Percentiles rank a stretch among this genome's conserved stretches.
Evolutionary conservation across 2,888 invertebrate species (phyloP).

Genomic region (Hydropsyche betteni): DNA sequence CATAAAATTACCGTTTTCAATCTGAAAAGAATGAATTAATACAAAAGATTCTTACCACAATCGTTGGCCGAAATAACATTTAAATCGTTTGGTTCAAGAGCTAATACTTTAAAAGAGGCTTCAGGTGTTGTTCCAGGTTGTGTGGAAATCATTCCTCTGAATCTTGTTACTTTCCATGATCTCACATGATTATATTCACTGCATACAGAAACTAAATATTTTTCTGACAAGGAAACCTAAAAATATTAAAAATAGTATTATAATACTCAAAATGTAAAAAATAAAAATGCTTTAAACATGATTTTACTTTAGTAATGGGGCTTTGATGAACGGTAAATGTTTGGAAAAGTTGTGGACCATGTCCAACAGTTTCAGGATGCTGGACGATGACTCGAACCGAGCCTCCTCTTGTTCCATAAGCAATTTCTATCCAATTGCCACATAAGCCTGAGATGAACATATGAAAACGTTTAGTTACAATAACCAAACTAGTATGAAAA

Average conservation of each 20-base stretch:
- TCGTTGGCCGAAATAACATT: conserved; percentile 70
- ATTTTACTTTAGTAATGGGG: conserved; percentile 86
- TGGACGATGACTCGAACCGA: conserved; percentile 97
- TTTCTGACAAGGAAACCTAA: conserved; percentile 92
- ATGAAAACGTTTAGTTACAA: not conserved
- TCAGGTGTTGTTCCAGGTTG: conserved; percentile 98
- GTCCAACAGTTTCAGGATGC: conserved; percentile 98
- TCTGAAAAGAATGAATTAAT: not conserved
- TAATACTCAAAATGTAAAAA: not conserved
- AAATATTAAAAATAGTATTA: not conserved
- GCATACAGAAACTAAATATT: conserved; percentile 94
- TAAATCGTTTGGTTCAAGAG: conserved; percentile 68
- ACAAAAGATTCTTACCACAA: conserved; percentile 64
- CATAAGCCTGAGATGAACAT: conserved; percentile 75
- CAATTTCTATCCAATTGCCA: conserved; percentile 99
- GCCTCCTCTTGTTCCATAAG: conserved; percentile 96
- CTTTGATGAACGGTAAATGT: conserved; percentile 97
- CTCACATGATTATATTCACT: conserved; percentile 98
- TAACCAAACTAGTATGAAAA: conserved; percentile 49
- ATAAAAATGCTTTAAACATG: not conserved
- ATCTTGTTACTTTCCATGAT: conserved; percentile 96
- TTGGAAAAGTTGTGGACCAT: conserved; percentile 97
- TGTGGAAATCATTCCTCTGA: conserved; percentile 98
- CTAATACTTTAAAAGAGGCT: conserved; percentile 96
- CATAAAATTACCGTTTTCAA: not conserved